Evolutionary conservation across 2,888 invertebrate species (phyloP).

Genomic region (Lamellibrachia columna): DNA sequence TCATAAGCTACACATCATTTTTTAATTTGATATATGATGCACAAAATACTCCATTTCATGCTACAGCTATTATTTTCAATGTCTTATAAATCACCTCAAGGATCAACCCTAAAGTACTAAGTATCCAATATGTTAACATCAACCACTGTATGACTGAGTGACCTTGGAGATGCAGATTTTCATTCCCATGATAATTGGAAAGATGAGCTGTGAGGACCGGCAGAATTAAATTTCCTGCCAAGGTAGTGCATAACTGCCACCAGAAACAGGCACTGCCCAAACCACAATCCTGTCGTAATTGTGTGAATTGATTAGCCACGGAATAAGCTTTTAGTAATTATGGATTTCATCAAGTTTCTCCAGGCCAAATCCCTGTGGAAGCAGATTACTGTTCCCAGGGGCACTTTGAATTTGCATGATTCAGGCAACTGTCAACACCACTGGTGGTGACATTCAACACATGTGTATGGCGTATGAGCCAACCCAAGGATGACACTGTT

Average conservation of each 20-base stretch:
- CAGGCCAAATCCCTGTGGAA: neutral
- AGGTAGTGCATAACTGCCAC: neutral
- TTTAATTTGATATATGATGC: no score
- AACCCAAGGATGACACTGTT: neutral
- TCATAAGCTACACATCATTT: no score
- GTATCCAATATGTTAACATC: neutral
- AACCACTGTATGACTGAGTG: neutral
- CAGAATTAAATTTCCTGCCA: neutral
- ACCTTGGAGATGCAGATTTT: neutral
- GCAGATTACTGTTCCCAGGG: neutral
- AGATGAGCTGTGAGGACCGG: neutral
- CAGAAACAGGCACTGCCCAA: neutral
- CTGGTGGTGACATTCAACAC: neutral
- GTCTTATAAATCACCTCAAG: neutral
- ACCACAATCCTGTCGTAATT: neutral
- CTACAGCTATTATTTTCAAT: neutral
- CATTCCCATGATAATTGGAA: neutral
- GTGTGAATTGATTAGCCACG: neutral
- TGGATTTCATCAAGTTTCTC: conserved; percentile 12
- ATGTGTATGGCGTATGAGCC: neutral
- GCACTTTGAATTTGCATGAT: neutral
- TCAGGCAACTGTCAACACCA: neutral
- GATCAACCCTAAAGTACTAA: neutral
- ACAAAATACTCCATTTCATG: neutral
- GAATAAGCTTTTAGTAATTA: neutral